Percentiles rank a stretch among this genome's conserved stretches.
Evolutionary conservation across 2,888 invertebrate genomes (phyloP).

Genomic region (Podotricha telesiphe): DNA sequence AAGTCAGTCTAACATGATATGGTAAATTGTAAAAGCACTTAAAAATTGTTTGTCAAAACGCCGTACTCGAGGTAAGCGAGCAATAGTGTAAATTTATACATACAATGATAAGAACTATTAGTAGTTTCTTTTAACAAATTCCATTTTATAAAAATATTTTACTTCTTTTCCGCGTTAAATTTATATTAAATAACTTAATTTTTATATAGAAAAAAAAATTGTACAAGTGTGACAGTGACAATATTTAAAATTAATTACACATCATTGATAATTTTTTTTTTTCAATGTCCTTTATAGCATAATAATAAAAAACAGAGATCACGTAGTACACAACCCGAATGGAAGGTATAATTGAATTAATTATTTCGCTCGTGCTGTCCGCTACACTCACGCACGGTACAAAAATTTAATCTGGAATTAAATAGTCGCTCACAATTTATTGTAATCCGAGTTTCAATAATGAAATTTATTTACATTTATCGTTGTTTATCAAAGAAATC

Average conservation of each 20-base stretch:
- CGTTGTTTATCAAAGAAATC: neutral
- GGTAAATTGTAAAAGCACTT: neutral
- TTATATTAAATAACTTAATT: too few relatives aligned
- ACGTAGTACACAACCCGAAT: slow-evolving; percentile 62
- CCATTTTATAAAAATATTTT: too few relatives aligned
- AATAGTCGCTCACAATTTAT: slow-evolving; percentile 16
- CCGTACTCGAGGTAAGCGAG: too few relatives aligned
- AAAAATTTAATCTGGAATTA: slow-evolving; percentile 16
- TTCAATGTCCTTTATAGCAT: neutral
- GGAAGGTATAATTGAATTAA: slow-evolving; percentile 78
- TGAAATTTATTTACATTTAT: neutral
- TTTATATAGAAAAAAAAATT: too few relatives aligned
- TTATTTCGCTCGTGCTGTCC: slow-evolving; percentile 65
- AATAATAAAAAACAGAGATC: slow-evolving; percentile 54
- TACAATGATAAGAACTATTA: too few relatives aligned
- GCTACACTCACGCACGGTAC: slow-evolving; percentile 11
- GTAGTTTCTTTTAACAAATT: too few relatives aligned
- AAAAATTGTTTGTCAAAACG: too few relatives aligned
- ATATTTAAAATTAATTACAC: neutral
- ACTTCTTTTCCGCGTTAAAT: too few relatives aligned
- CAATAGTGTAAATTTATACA: too few relatives aligned
- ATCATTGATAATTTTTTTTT: neutral
- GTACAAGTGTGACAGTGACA: too few relatives aligned
- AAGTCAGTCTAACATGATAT: too few relatives aligned
- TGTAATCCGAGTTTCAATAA: slow-evolving; percentile 13